These are phyloP conservation scores for Bombus huntii DNA, from an alignment of 1,140 invertebrate species.

Conservation along the genomic window DNA sequence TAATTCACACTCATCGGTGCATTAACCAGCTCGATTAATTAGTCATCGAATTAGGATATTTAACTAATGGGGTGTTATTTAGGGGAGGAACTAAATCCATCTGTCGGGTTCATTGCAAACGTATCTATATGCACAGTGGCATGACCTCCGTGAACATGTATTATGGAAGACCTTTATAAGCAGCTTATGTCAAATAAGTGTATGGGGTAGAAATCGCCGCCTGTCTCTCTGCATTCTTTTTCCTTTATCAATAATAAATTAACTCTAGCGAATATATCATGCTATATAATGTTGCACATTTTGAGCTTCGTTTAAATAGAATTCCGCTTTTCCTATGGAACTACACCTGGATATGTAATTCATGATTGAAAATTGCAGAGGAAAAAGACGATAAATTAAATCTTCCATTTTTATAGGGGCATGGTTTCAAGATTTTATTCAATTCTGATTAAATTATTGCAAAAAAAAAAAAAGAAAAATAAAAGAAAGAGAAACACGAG, in stretches of 20 bases:
- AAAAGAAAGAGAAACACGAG: no score
- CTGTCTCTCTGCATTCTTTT: not conserved
- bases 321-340: not conserved
- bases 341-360: no score
- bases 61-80: not conserved
- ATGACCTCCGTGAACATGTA: slow-evolving; percentile 24
- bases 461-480: no score
- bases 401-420: not conserved
- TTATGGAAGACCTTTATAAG: slow-evolving; percentile 9
- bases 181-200: slow-evolving; percentile 34
- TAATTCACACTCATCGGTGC: not conserved
- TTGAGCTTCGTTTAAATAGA: not conserved
- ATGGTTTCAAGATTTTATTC: no score
- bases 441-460: no score
- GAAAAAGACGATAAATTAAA: not conserved
- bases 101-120: not conserved
- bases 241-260: slow-evolving; percentile 8
- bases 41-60: not conserved
- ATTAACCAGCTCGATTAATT: not conserved
- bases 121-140: not conserved
- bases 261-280: not conserved
- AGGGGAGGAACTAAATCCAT: not conserved
- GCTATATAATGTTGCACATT: not conserved
- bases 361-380: not conserved
- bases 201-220: not conserved